phyloP scores from a whole-genome alignment of 2,113 vertebrate genomes.

The Oreocharis arfaki region DNA sequence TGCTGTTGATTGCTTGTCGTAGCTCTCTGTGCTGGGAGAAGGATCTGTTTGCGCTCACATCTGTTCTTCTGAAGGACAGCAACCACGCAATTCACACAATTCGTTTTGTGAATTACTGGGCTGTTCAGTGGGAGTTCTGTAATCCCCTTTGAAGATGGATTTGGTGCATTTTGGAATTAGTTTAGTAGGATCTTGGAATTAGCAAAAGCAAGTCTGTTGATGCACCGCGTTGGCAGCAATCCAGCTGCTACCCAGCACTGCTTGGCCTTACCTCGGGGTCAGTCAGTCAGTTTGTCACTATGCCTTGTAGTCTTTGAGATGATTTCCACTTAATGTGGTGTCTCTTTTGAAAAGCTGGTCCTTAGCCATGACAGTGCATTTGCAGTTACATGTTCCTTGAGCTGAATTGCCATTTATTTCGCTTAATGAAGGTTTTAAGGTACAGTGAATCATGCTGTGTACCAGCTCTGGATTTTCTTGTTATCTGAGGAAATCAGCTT shows the following conservation, averaged over 20 bases:
- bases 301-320: neutral
- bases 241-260: neutral
- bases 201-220: neutral
- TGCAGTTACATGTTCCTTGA: neutral
- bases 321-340: neutral
- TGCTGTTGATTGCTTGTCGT: neutral
- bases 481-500: neutral
- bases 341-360: neutral
- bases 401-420: neutral
- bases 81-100: neutral
- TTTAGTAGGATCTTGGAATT: neutral
- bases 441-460: neutral
- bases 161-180: conserved; percentile 10
- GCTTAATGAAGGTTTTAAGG: neutral
- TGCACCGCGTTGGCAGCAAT: neutral
- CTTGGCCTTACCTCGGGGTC: neutral
- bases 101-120: neutral
- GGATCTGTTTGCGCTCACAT: neutral
- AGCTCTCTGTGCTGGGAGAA: neutral
- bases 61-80: neutral
- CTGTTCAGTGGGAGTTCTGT: neutral
- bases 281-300: neutral
- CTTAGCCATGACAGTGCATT: neutral
- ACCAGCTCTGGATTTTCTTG: neutral
- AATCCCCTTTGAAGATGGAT: neutral